These are phyloP conservation scores for Ictalurus furcatus DNA, from an alignment of 2,113 vertebrate species.

Conservation along the genomic window DNA sequence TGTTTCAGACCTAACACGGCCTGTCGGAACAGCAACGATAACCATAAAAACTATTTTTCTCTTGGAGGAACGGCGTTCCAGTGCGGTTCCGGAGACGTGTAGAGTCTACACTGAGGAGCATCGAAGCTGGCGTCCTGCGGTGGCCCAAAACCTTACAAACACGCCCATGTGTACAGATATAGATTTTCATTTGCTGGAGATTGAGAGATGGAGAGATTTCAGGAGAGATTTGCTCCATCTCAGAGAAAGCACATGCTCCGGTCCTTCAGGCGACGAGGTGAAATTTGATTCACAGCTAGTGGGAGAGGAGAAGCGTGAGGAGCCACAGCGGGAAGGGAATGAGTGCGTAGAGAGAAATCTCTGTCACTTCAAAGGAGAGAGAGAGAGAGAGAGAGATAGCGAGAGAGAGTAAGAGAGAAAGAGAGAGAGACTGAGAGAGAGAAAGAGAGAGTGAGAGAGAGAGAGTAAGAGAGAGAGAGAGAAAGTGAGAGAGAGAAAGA, in stretches of 20 bases:
- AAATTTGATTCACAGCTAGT: not conserved
- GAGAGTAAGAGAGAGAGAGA: too few relatives aligned
- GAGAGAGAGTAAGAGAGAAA: too few relatives aligned
- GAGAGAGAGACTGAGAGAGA: too few relatives aligned
- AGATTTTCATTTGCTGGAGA: not conserved
- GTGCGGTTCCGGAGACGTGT: not conserved
- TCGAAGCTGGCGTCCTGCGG: too few relatives aligned
- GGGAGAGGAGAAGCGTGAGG: not conserved
- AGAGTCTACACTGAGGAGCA: not conserved
- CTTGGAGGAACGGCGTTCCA: not conserved
- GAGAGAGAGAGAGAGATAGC: not conserved
- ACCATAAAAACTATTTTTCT: too few relatives aligned
- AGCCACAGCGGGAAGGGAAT: not conserved
- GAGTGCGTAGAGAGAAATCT: not conserved
- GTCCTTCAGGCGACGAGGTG: not conserved
- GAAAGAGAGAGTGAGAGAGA: too few relatives aligned
- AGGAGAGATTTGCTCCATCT: not conserved
- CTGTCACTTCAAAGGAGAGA: not conserved
- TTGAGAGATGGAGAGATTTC: constrained; percentile 7
- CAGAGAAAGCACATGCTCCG: not conserved
- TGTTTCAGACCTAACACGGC: too few relatives aligned
- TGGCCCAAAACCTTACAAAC: not conserved
- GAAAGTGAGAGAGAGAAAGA: too few relatives aligned
- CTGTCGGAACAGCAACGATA: too few relatives aligned
- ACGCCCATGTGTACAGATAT: not conserved